Percentiles rank a stretch among this genome's conserved stretches.
Evolutionary conservation across 2,888 invertebrate species (phyloP).

Genomic region (Hydriomena furcata): DNA sequence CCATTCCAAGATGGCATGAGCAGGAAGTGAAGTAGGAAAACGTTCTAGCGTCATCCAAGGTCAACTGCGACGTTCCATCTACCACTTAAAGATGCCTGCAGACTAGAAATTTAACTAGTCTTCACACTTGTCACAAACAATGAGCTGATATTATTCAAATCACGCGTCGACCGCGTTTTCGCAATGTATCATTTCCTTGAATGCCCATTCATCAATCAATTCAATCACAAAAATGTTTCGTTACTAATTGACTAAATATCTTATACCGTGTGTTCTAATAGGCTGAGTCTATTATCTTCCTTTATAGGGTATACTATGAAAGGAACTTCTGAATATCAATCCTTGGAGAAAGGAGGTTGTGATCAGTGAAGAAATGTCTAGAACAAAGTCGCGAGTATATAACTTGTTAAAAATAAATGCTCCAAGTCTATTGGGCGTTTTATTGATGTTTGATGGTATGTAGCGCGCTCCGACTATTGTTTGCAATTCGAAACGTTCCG

Average conservation of each 20-base stretch:
- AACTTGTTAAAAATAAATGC: not conserved
- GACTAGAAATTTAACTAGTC: constrained; percentile 32
- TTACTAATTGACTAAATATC: not conserved
- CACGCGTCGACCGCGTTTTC: not conserved
- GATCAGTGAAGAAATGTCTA: too few relatives aligned
- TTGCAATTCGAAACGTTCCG: constrained; percentile 61
- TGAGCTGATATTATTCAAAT: not conserved
- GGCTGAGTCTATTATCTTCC: too few relatives aligned
- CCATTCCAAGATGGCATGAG: constrained; percentile 70
- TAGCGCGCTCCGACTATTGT: constrained; percentile 47
- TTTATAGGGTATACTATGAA: too few relatives aligned
- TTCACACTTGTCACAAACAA: not conserved
- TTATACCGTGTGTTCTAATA: too few relatives aligned
- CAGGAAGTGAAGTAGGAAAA: constrained; percentile 81
- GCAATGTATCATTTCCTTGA: not conserved
- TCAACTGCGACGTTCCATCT: constrained; percentile 60
- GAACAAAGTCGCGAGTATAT: too few relatives aligned
- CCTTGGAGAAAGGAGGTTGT: too few relatives aligned
- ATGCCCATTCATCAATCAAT: not conserved
- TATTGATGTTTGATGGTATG: not conserved
- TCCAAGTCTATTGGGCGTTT: not conserved
- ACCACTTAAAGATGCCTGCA: constrained; percentile 45
- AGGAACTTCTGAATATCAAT: too few relatives aligned
- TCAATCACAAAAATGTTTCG: constrained; percentile 1
- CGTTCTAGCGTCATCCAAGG: constrained; percentile 77